Evolutionary conservation across 1,140 invertebrate genomes (phyloP).

Genomic region (Lysiphlebus fabarum): DNA sequence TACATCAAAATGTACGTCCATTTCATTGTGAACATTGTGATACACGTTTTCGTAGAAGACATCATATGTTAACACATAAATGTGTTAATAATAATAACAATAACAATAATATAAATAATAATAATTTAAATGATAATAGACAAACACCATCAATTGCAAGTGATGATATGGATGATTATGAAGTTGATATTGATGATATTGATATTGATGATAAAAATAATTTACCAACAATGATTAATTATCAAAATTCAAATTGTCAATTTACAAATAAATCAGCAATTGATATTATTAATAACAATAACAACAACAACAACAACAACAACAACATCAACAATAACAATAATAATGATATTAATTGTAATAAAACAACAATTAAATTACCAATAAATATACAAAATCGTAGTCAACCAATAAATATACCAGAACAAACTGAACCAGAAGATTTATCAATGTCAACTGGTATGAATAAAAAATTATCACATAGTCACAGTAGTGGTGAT

Average conservation of each 20-base stretch:
- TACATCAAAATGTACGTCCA: conserved; percentile 87
- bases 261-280: no score
- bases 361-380: no score
- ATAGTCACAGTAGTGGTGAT: conserved; percentile 42
- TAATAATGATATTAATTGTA: no score
- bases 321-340: no score
- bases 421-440: conserved; percentile 86
- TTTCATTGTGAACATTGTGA: conserved; percentile 76
- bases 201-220: conserved; percentile 33
- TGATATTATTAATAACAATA: no score
- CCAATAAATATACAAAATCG: no score
- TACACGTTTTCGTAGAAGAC: conserved; percentile 74
- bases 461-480: conserved; percentile 37
- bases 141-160: conserved; percentile 44
- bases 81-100: conserved; percentile 58
- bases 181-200: conserved; percentile 34
- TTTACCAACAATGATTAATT: neutral
- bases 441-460: conserved; percentile 67
- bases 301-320: no score
- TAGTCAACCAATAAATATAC: conserved; percentile 52
- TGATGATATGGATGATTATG: conserved; percentile 42
- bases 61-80: conserved; percentile 83
- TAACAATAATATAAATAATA: no score
- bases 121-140: conserved; percentile 35
- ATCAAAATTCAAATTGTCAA: no score